Evolutionary conservation across 2,888 invertebrate species (phyloP).

Genomic region (Drosophila mimica): DNA sequence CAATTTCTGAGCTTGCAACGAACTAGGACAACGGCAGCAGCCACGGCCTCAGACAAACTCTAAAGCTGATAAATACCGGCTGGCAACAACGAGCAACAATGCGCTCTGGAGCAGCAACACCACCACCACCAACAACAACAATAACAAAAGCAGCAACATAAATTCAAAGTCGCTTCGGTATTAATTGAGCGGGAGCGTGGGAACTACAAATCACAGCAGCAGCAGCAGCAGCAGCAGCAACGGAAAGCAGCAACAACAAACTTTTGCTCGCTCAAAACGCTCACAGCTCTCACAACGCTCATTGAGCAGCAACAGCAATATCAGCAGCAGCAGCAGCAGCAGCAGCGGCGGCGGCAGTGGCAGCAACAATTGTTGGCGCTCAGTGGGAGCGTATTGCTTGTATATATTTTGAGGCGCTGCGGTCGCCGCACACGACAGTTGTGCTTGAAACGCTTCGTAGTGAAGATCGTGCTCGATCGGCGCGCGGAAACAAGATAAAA

Average conservation of each 20-base stretch:
- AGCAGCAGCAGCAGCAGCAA: conserved; percentile 19
- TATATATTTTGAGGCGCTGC: conserved; percentile 70
- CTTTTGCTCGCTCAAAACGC: conserved; percentile 53
- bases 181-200: conserved; percentile 72
- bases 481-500: conserved; percentile 44
- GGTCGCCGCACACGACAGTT: conserved; percentile 79
- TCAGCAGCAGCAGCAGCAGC: conserved; percentile 33
- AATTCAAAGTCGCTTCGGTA: conserved; percentile 69
- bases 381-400: conserved; percentile 29
- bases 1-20: conserved; percentile 70
- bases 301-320: conserved; percentile 17
- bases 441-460: conserved; percentile 84
- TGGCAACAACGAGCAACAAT: conserved; percentile 56
- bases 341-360: conserved; percentile 20
- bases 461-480: conserved; percentile 81
- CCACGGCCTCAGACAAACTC: conserved; percentile 44
- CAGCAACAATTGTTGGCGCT: conserved; percentile 45
- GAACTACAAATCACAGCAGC: conserved; percentile 70
- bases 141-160: conserved; percentile 46
- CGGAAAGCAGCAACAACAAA: conserved; percentile 17
- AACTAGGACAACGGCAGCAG: conserved; percentile 73
- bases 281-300: conserved; percentile 59
- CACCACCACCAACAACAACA: conserved; percentile 25
- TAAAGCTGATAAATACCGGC: conserved; percentile 64
- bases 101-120: conserved; percentile 31